phyloP scores from a whole-genome alignment of 2,113 vertebrate genomes.

The Oryzias javanicus region DNA sequence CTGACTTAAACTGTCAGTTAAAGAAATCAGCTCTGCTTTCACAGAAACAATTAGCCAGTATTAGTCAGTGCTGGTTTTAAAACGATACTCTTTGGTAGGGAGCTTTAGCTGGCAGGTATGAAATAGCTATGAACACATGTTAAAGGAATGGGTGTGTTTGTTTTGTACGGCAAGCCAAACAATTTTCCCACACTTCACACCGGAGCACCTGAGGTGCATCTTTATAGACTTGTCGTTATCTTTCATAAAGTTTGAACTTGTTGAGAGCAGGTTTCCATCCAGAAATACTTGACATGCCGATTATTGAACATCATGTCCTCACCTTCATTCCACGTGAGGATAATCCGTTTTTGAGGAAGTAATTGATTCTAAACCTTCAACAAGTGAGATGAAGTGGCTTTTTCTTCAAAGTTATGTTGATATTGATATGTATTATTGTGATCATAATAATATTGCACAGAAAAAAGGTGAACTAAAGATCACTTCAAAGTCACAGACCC shows the following conservation, averaged over 20 bases:
- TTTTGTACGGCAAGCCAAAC: background rate
- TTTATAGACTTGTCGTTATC: slow-evolving; percentile 45
- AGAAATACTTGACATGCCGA: slow-evolving; percentile 43
- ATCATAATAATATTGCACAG: too few species aligned
- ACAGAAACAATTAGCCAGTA: background rate
- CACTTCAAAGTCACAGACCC: too few species aligned
- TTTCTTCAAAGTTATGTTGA: too few species aligned
- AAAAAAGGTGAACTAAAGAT: too few species aligned
- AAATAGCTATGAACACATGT: slow-evolving; percentile 6
- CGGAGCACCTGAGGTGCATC: slow-evolving; percentile 9
- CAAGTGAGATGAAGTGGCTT: too few species aligned
- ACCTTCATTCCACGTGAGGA: background rate
- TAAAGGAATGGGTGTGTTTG: background rate
- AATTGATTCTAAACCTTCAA: background rate
- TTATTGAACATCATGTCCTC: slow-evolving; percentile 1
- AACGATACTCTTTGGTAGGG: background rate
- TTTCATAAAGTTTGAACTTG: background rate
- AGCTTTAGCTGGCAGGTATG: slow-evolving; percentile 5
- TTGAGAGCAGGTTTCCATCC: background rate
- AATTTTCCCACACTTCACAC: slow-evolving; percentile 31
- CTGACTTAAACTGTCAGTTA: background rate
- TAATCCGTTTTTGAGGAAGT: background rate
- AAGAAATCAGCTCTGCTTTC: background rate
- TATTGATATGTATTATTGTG: too few species aligned
- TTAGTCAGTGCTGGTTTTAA: slow-evolving; percentile 10